Evolutionary conservation across 2,113 vertebrate species (phyloP), one percentile per base, ranked within the genome.

Genomic region (Platysternon megacephalum): DNA sequence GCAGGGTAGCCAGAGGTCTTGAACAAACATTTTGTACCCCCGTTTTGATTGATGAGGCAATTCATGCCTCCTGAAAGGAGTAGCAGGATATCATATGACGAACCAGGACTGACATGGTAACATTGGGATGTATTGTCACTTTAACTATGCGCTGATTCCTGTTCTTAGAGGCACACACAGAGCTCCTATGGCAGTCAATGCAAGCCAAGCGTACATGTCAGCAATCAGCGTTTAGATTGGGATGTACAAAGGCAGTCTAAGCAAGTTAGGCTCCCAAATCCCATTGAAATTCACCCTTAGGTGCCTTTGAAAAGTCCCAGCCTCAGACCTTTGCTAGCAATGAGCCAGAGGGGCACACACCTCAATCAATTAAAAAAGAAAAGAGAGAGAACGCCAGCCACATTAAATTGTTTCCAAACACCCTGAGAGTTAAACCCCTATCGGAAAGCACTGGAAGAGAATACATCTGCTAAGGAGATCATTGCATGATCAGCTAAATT

Each of bases 391-490:
- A 97, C 93, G 95, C 86, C 83, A 97, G 96, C 96, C 96, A 96
- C 26, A 86, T 0, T 0, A 95, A 97, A 97, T 94, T 95, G 96
- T 95, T 97, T 95, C 89, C 86, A 97, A 97, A 94, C 26, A 4
- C 90, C 95, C 86, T 78, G 94, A 96, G 94, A 97, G 56, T 94
- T 95, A 95, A 96, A 93, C 56, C 86, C 93, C 95, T 94, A 88
- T 83, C 91, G 90, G 92, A 95, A 97, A 94, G 85, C 96, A 94
- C 95, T 79, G 52, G 79, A 95, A 95, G 90, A 95, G 49, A 79
- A 96, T 95, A 95, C 95, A 97, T 96, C 96, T 97, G 87, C 93
- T 95, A 87, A 97, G 94, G 85, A 94, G 89, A 97, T 95, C 94
- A 96, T 84, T 96, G 95, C 86, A 84, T 83, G 85, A 83, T 80